phyloP scores from a whole-genome alignment of 1,140 invertebrate species.

The Diorhabda carinulata region DNA sequence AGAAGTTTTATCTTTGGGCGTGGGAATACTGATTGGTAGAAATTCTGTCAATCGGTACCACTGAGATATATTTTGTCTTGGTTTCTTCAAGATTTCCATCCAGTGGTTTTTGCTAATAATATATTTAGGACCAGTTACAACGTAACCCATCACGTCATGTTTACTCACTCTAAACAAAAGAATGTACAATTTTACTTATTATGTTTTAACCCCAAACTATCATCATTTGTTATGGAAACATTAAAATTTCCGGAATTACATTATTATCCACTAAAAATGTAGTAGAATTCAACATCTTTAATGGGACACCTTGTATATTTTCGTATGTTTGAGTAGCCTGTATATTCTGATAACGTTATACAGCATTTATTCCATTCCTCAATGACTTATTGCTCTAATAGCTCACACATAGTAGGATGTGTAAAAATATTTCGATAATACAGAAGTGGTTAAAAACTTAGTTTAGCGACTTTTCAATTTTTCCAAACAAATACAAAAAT shows the following conservation, averaged over 20 bases:
- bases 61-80: constrained; percentile 78
- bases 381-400: too few species aligned
- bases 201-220: neutral
- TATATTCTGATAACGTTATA: neutral
- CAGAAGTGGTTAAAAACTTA: too few species aligned
- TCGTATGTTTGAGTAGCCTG: neutral
- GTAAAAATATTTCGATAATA: too few species aligned
- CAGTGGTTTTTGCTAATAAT: constrained; percentile 74
- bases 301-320: neutral
- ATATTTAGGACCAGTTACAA: constrained; percentile 67
- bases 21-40: constrained; percentile 54
- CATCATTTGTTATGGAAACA: too few species aligned
- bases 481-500: too few species aligned
- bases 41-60: constrained; percentile 78
- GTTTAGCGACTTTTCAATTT: too few species aligned
- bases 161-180: constrained; percentile 67
- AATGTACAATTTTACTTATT: constrained; percentile 3
- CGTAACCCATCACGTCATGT: constrained; percentile 82
- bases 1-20: neutral
- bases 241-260: neutral
- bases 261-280: neutral
- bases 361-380: too few species aligned
- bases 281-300: neutral
- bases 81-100: constrained; percentile 83
- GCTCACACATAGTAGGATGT: too few species aligned